phyloP scores from a whole-genome alignment of 2,113 vertebrate species.

The Saccopteryx leptura region DNA sequence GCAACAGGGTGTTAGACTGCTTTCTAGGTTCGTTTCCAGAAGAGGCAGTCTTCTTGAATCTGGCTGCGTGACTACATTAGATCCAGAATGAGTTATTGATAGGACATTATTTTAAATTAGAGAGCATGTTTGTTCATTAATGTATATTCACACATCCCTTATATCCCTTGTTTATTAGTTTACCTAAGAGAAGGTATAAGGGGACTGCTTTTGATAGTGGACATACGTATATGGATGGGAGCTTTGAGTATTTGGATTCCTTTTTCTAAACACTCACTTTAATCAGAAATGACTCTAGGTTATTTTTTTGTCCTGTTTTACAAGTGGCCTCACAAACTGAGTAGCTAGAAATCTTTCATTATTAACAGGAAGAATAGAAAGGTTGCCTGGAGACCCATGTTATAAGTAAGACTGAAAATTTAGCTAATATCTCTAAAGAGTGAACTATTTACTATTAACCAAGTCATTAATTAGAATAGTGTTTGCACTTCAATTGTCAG shows the following conservation, averaged over 20 bases:
- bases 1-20: conserved; percentile 4
- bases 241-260: neutral
- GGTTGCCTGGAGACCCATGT: conserved; percentile 17
- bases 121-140: conserved; percentile 3
- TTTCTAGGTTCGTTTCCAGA: conserved; percentile 63
- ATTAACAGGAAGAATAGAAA: conserved; percentile 61
- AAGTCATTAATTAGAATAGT: conserved; percentile 78
- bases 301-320: conserved; percentile 52
- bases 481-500: conserved; percentile 77
- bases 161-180: conserved; percentile 34
- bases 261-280: conserved; percentile 62
- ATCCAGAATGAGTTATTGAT: conserved; percentile 56
- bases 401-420: conserved; percentile 63
- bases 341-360: conserved; percentile 52
- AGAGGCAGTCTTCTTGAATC: neutral
- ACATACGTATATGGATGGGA: conserved; percentile 2
- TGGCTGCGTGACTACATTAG: neutral
- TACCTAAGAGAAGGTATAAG: conserved; percentile 25
- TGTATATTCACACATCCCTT: conserved; percentile 13
- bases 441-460: conserved; percentile 66
- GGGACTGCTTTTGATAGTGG: conserved; percentile 46
- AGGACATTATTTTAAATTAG: conserved; percentile 55
- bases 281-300: conserved; percentile 19
- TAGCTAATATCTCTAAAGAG: conserved; percentile 56
- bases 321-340: neutral